These are phyloP conservation scores for Isurus oxyrinchus DNA, from an alignment of 2,113 vertebrate species.

Conservation along the genomic window DNA sequence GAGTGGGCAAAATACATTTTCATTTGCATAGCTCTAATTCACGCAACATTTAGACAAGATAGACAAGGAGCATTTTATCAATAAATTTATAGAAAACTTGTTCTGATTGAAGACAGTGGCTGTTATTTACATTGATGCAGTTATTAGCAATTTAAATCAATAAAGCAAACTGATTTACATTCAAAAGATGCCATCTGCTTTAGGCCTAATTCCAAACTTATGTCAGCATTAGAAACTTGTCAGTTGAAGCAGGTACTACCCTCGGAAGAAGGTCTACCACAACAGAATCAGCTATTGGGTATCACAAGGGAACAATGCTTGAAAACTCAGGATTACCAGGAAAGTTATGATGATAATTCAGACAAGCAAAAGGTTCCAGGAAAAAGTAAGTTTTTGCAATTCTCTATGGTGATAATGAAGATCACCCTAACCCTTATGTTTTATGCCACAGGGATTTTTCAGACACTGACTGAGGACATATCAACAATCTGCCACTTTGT, in stretches of 20 bases:
- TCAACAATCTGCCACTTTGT: neutral
- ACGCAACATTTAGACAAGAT: neutral
- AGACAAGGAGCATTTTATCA: neutral
- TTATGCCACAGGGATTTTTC: neutral
- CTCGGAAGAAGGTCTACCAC: neutral
- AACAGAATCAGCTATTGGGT: neutral
- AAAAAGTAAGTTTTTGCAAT: neutral
- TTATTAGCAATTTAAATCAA: slow-evolving; percentile 30
- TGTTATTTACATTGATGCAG: neutral
- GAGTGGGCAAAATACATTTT: neutral
- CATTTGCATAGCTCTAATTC: neutral
- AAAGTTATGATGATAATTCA: neutral
- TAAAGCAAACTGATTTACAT: neutral
- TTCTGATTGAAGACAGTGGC: neutral
- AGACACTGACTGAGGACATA: neutral
- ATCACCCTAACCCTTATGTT: neutral
- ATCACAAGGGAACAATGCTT: neutral
- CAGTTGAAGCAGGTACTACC: neutral
- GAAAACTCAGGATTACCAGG: neutral
- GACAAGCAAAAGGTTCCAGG: neutral
- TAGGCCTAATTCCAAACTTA: neutral
- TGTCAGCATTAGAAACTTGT: neutral
- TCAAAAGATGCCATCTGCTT: neutral
- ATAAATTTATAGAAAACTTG: neutral
- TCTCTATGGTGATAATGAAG: neutral